A percentile compares a stretch with the other conserved stretches of the same genome.
Conservation (phyloP, 2,113 vertebrate genomes). For the Arizona elegans region DNA sequence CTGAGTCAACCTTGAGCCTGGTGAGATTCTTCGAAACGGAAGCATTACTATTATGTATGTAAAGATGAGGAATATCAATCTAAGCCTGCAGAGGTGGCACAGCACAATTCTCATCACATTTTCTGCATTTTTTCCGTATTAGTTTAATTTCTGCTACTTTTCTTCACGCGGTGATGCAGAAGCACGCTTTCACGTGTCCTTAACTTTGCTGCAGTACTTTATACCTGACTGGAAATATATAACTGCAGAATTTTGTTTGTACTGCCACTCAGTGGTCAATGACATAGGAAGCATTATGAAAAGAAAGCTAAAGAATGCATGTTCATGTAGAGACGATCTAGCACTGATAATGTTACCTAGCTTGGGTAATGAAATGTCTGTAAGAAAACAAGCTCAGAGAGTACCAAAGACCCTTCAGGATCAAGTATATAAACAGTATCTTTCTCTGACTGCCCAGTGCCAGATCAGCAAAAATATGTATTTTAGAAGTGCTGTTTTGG, state of each 20-base stretch:
- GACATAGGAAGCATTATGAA: conserved; percentile 1
- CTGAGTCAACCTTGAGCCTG: no score
- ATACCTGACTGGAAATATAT: conserved; percentile 3
- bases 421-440: not conserved
- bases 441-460: not conserved
- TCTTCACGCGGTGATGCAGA: not conserved
- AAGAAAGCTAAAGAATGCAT: not conserved
- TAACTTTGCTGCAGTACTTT: not conserved
- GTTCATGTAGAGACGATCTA: not conserved
- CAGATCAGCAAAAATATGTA: not conserved
- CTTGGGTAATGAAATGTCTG: not conserved
- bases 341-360: not conserved
- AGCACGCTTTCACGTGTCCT: not conserved
- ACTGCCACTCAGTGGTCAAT: conserved; percentile 52
- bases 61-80: not conserved
- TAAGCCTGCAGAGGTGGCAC: not conserved
- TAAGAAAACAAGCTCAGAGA: not conserved
- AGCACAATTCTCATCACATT: not conserved
- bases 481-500: not conserved
- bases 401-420: not conserved
- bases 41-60: not conserved
- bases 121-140: not conserved
- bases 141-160: not conserved
- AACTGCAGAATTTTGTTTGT: conserved; percentile 28
- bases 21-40: not conserved